Evolutionary conservation across 2,888 invertebrate genomes (phyloP).

Genomic region (Mesorhabditis belari): DNA sequence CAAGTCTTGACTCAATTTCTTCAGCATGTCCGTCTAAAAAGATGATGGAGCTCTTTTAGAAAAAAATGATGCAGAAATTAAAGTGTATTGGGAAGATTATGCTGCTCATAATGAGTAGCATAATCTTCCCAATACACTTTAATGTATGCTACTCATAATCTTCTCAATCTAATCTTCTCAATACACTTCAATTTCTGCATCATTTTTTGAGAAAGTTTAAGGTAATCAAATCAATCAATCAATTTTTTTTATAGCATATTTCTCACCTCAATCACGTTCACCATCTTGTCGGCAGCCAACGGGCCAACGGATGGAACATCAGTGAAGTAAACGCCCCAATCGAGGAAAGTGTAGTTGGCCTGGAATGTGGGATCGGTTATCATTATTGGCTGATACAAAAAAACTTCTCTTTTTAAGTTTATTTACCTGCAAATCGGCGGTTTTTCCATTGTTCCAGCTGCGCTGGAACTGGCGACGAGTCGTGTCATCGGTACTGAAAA

Average conservation of each 20-base stretch:
- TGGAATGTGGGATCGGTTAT: too few species aligned
- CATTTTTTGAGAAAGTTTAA: too few species aligned
- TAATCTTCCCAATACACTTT: too few species aligned
- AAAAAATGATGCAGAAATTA: too few species aligned
- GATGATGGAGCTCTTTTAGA: too few species aligned
- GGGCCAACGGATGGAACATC: constrained; percentile 3
- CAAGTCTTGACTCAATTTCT: constrained; percentile 6
- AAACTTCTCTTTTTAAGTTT: too few species aligned
- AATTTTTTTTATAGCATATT: not conserved
- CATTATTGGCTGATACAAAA: too few species aligned
- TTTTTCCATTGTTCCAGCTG: constrained; percentile 13
- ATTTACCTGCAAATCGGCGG: constrained; percentile 7
- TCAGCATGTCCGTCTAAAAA: constrained; percentile 4
- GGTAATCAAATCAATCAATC: not conserved
- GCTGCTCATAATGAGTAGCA: too few species aligned
- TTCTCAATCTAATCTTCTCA: too few species aligned
- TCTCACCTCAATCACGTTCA: not conserved
- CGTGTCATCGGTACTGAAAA: constrained; percentile 12
- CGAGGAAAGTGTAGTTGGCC: constrained; percentile 12
- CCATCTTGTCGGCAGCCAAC: not conserved
- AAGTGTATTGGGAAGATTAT: too few species aligned
- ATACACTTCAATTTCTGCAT: too few species aligned
- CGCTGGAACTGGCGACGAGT: constrained; percentile 14
- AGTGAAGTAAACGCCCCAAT: constrained; percentile 16
- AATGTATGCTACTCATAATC: too few species aligned